Evolutionary conservation across 2,888 invertebrate species (phyloP).

Genomic region (Hypselothyrea guttata): DNA sequence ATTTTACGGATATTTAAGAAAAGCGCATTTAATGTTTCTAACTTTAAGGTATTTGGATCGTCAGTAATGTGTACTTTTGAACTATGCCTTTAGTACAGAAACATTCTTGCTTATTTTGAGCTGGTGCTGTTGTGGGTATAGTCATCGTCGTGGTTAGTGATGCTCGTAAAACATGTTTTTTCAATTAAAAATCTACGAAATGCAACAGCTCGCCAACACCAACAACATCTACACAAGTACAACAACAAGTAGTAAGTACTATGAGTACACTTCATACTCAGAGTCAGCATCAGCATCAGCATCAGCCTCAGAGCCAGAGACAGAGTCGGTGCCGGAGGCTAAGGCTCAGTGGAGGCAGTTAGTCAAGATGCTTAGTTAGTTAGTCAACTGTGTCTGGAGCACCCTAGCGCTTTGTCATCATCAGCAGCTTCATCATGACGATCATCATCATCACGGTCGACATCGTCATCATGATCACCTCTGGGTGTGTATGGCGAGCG

Average conservation of each 20-base stretch:
- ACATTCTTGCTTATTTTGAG: slow-evolving; percentile 7
- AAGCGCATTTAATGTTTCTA: too few relatives aligned
- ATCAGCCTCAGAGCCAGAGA: slow-evolving; percentile 13
- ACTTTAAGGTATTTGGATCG: too few relatives aligned
- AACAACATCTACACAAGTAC: slow-evolving; percentile 20
- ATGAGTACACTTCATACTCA: slow-evolving; percentile 25
- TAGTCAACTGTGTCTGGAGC: slow-evolving; percentile 22
- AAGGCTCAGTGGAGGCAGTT: slow-evolving; percentile 51
- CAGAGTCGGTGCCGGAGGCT: slow-evolving; percentile 28
- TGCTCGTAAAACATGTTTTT: slow-evolving; percentile 80
- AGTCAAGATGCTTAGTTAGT: slow-evolving; percentile 45
- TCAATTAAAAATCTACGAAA: slow-evolving; percentile 78
- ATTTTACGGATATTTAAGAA: too few relatives aligned
- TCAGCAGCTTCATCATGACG: slow-evolving; percentile 25
- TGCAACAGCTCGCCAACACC: slow-evolving; percentile 58
- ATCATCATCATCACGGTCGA: slow-evolving; percentile 34
- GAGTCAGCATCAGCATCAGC: slow-evolving; percentile 11
- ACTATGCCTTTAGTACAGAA: too few relatives aligned
- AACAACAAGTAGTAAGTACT: slow-evolving; percentile 36
- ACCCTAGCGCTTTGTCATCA: slow-evolving; percentile 34
- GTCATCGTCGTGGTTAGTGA: slow-evolving; percentile 70
- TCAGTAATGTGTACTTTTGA: too few relatives aligned
- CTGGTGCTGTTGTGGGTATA: slow-evolving; percentile 32
- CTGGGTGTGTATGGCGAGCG: slow-evolving; percentile 51
- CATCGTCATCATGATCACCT: slow-evolving; percentile 27